These are phyloP conservation scores for Chymomyza fuscimana DNA, from an alignment of 2,888 invertebrate species.

Conservation along the genomic window DNA sequence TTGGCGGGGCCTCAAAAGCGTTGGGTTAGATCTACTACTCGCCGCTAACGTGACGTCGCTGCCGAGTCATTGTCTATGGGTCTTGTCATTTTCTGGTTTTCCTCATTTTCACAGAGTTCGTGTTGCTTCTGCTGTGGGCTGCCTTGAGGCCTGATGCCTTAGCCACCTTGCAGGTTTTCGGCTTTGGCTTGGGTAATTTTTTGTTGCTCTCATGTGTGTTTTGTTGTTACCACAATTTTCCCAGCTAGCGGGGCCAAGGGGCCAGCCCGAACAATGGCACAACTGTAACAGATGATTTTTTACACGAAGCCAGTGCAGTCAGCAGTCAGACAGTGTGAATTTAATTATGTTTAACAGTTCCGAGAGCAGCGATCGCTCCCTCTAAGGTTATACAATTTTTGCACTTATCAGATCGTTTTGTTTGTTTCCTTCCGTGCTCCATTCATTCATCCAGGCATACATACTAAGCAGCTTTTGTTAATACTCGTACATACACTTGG, in stretches of 20 bases:
- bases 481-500: too few species aligned
- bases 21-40: neutral
- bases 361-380: constrained; percentile 11
- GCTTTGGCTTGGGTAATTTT: constrained; percentile 64
- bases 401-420: constrained; percentile 73
- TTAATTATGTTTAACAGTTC: constrained; percentile 49
- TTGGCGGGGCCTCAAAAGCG: neutral
- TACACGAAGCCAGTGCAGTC: constrained; percentile 13
- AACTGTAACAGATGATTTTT: constrained; percentile 47
- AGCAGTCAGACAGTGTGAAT: constrained; percentile 35
- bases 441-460: constrained; percentile 11
- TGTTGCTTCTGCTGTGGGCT: constrained; percentile 41
- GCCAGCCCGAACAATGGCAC: constrained; percentile 66
- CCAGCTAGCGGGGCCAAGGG: constrained; percentile 40
- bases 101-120: constrained; percentile 66
- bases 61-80: constrained; percentile 62
- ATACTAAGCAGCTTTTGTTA: constrained; percentile 2
- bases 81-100: constrained; percentile 54
- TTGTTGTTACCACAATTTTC: constrained; percentile 35
- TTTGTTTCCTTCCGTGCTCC: constrained; percentile 60
- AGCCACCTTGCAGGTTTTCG: constrained; percentile 74
- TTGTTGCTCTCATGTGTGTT: neutral
- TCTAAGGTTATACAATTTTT: constrained; percentile 73
- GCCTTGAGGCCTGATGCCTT: constrained; percentile 8
- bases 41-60: constrained; percentile 25